phyloP scores from a whole-genome alignment of 2,797 vertebrate species.

The Gila robusta region DNA sequence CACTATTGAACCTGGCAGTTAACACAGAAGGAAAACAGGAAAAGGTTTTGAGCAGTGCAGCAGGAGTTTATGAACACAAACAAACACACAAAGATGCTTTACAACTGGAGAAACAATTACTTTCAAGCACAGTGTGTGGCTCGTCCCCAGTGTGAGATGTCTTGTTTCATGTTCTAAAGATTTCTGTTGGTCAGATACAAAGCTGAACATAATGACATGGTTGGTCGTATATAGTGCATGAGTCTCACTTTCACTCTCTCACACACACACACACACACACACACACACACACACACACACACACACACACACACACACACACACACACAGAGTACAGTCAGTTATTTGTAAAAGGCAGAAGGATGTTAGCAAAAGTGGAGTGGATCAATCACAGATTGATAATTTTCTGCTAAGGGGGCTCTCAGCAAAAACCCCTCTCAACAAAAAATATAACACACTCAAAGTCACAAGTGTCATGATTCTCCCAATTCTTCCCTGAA shows the following conservation, averaged over 20 bases:
- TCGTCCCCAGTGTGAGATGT: constrained; percentile 10
- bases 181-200: constrained; percentile 24
- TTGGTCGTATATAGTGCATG: not conserved
- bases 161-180: constrained; percentile 20
- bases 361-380: constrained; percentile 21
- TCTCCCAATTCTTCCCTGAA: not conserved
- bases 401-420: constrained; percentile 14
- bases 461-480: constrained; percentile 24
- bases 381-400: constrained; percentile 32
- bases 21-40: constrained; percentile 29
- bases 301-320: not conserved
- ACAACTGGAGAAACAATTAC: constrained; percentile 42
- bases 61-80: constrained; percentile 44
- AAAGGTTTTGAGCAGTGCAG: constrained; percentile 41
- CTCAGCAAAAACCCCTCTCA: not conserved
- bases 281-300: no score
- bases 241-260: not conserved
- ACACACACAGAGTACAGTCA: not conserved
- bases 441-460: constrained; percentile 21
- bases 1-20: constrained; percentile 23
- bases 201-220: not conserved
- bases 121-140: constrained; percentile 33
- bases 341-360: constrained; percentile 35
- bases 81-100: constrained; percentile 27
- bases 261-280: no score